Base-by-base conservation (phyloP, 2,888 invertebrate genomes). In the Melanophora roralis region DNA sequence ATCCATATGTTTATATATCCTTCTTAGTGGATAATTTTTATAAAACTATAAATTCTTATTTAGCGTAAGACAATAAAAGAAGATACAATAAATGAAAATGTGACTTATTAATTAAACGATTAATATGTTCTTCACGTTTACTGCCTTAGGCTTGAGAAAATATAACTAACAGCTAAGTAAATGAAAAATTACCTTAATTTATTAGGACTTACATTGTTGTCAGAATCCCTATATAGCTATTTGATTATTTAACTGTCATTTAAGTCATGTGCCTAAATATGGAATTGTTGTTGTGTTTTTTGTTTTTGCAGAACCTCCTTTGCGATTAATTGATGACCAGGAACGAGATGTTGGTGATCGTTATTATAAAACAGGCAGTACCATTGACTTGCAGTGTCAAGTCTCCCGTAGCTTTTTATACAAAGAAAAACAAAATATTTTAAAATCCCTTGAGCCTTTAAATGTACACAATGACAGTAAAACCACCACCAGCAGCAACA, bases 331-430 rank as follows among this genome's bases (percentile, higher is more conserved):
- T 65, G 94, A 94, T 84, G 94, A 94, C 84, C 93, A 93, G 84
- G 93, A 93, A 67, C 92, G 94, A 85, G 93, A 93, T 87, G 91
- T 94, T 65, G 92, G 92, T 84, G 94, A 94, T 88, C 92, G 93
- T 84, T 94, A 94, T 88, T 94, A 94, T 89, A 94, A 94, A 90
- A 92, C 93, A 34, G 94, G 94, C 83, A 94, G 94, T 88, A 92
- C 93, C 71, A 94, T 95, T 83, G 94, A 94, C 88, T 90, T 95
- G 81, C 92, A 93, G 36, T 94, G 94, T 82, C 89, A 91, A 84
- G 91, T 91, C 47, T 90, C 90, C 14, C 88, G 91, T 55, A 90
- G 90, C 78, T 91, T 89, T 75, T 89, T 90, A 77, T 88, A 89
- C 21, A 87, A 87, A 69, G 87, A 87, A 71, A 85, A 84, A 23